Evolutionary conservation across 2,888 invertebrate genomes (phyloP).

Genomic region (Ditylenchus weischeri): DNA sequence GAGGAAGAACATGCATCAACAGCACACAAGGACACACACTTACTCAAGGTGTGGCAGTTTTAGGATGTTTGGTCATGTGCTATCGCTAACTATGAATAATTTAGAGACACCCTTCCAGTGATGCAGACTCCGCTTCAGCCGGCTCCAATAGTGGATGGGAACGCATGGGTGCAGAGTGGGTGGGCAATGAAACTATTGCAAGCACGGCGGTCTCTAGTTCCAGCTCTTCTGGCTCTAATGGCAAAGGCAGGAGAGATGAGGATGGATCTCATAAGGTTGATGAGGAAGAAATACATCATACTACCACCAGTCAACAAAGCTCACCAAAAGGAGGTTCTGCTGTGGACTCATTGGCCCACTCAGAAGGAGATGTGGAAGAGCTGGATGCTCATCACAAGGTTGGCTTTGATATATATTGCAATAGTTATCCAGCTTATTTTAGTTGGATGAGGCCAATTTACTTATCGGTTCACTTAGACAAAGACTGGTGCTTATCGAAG

Average conservation of each 20-base stretch:
- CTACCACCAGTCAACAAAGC: constrained; percentile 2
- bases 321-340: constrained; percentile 2
- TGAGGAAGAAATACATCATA: background rate
- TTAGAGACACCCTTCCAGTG: constrained; percentile 15
- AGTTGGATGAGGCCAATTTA: background rate
- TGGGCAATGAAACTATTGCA: constrained; percentile 19
- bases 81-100: no score
- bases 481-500: background rate
- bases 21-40: no score
- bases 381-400: no score
- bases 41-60: no score
- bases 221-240: constrained; percentile 4
- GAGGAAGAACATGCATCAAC: no score
- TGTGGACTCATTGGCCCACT: background rate
- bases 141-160: constrained; percentile 29
- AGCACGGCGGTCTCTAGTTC: constrained; percentile 15
- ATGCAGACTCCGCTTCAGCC: constrained; percentile 16
- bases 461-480: constrained; percentile 5
- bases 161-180: constrained; percentile 26
- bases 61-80: no score
- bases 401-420: no score
- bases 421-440: no score
- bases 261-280: constrained; percentile 5
- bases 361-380: background rate
- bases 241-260: background rate